Evolutionary conservation across 2,113 vertebrate species (phyloP), one percentile per base, ranked within the genome.

Genomic region (Poicephalus meyeri): DNA sequence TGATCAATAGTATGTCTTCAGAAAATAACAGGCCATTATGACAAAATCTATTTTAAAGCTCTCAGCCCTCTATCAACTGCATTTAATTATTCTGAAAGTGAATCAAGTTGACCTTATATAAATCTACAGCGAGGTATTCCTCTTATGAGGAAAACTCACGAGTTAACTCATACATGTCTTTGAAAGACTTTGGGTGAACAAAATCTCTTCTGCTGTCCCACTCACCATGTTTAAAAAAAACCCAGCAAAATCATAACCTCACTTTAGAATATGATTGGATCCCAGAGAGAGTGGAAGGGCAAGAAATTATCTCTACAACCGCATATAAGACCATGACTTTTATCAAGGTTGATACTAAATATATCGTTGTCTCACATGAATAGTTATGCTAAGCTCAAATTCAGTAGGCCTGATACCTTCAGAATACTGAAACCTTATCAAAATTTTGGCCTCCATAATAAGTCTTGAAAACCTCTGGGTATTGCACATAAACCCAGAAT

Each of bases 161-260:
- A 31, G 5, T 39, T 89, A 55, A 60, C 7, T 44, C 15, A 12
- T 31, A 20, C 0, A 0, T 1, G 0, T 65, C 53, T 64, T 85
- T 4, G 1, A 39, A 93, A 94, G 61, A 41, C 11, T 25, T 2
- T 39, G 12, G 4, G 11, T 66, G 15, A 95, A n/a, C 0, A 63
- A 18, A 52, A 33, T 33, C 15, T 23, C 11, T 88, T 42, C 23
- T 37, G 7, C 37, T 65, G 3, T 28, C 4, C 1, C 5, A 35
- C 5, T 26, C 33, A 42, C 8, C 2, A 7, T 13, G 8, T 41
- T 66, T 63, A 3, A 47, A 64, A 70, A 31, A 78, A 63, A 5
- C 37, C 37, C 37, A 66, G 20, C 9, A 56, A 74, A 81, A 35
- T 28, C 9, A 6, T 50, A 47, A 29, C 14, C 7, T 25, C 2